A percentile compares a stretch with the other conserved stretches of the same genome.
phyloP scores from a whole-genome alignment of 2,888 invertebrate species.

The Drepana falcataria region DNA sequence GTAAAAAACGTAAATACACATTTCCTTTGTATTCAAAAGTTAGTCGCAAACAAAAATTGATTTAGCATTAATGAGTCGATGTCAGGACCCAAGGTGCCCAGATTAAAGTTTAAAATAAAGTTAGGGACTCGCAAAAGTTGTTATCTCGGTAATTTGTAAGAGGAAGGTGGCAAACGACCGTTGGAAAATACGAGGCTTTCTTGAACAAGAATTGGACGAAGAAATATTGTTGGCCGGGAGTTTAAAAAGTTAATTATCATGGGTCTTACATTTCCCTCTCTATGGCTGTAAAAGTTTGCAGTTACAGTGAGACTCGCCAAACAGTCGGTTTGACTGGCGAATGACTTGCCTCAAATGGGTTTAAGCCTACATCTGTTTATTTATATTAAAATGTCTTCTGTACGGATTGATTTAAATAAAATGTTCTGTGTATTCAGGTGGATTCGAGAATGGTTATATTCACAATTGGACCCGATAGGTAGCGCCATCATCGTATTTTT shows the following conservation, averaged over 20 bases:
- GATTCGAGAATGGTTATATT: too few species aligned
- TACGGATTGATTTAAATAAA: too few species aligned
- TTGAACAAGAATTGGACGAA: conserved; percentile 1
- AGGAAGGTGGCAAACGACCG: conserved; percentile 37
- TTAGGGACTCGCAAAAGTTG: conserved; percentile 31
- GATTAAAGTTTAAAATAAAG: conserved; percentile 43
- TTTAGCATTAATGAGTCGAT: conserved; percentile 24
- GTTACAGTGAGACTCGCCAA: too few species aligned
- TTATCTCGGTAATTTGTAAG: conserved; percentile 45
- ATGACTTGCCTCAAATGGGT: too few species aligned
- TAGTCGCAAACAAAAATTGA: conserved; percentile 20
- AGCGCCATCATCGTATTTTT: too few species aligned
- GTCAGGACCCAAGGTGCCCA: conserved; percentile 21
- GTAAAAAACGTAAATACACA: conserved; percentile 8
- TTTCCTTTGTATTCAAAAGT: conserved; percentile 13
- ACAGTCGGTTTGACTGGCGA: too few species aligned
- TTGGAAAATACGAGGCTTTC: conserved; percentile 13
- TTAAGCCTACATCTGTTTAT: too few species aligned
- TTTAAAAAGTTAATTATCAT: background rate
- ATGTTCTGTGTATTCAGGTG: too few species aligned
- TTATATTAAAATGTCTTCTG: too few species aligned
- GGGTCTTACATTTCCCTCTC: background rate
- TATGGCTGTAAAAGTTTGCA: too few species aligned
- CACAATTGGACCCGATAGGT: too few species aligned
- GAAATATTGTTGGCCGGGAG: background rate